A percentile compares a stretch with the other conserved stretches of the same genome.
Conservation (phyloP, 2,113 vertebrate genomes). For the Leucosticte australis region DNA sequence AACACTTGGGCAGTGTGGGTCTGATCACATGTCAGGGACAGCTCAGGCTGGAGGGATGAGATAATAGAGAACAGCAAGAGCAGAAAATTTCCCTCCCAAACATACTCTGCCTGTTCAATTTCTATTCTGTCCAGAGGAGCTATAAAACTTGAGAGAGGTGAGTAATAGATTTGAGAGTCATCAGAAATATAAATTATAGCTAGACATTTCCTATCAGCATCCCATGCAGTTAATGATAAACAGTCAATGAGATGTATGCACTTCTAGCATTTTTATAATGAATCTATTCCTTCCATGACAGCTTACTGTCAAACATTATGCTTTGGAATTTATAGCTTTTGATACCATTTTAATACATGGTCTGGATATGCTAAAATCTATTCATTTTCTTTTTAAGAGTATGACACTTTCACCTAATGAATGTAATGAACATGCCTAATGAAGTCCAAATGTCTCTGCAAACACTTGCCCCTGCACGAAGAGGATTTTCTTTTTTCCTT, state of each 20-base stretch:
- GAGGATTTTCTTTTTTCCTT: not conserved
- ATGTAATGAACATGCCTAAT: not conserved
- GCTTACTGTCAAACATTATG: conserved; percentile 76
- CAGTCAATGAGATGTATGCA: conserved; percentile 79
- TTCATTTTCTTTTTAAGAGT: conserved; percentile 26
- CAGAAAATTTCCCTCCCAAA: conserved; percentile 66
- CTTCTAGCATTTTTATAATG: conserved; percentile 79
- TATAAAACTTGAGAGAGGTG: conserved; percentile 75
- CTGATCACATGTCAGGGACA: conserved; percentile 43
- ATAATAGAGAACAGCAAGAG: conserved; percentile 57
- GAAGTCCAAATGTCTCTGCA: not conserved
- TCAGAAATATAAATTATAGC: conserved; percentile 80
- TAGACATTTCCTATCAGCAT: conserved; percentile 77
- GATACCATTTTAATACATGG: conserved; percentile 71
- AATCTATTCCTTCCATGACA: conserved; percentile 77
- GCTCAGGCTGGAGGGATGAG: conserved; percentile 65
- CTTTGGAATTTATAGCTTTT: conserved; percentile 75
- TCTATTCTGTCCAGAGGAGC: conserved; percentile 74
- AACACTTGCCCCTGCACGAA: not conserved
- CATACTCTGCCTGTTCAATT: conserved; percentile 72
- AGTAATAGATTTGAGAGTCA: conserved; percentile 78
- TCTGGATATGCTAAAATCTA: conserved; percentile 57
- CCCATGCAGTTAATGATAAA: conserved; percentile 78
- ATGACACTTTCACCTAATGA: not conserved
- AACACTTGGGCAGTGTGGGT: conserved; percentile 24